phyloP scores from a whole-genome alignment of 2,797 vertebrate species.

The Cossypha polioptera region DNA sequence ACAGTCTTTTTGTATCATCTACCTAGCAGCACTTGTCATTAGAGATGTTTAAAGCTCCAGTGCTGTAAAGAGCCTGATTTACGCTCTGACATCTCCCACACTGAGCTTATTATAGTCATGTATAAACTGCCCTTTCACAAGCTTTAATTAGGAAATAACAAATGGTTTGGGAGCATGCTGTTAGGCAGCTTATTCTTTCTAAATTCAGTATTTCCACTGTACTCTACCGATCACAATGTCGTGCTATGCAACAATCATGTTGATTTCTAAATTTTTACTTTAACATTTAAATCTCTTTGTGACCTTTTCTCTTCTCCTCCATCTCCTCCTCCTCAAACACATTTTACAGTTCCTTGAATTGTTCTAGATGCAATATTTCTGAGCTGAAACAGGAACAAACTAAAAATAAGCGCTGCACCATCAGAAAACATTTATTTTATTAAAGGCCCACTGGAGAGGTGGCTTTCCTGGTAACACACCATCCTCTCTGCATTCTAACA shows the following conservation, averaged over 20 bases:
- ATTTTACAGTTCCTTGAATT: constrained; percentile 42
- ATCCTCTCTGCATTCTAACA: constrained; percentile 31
- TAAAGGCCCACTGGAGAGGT: constrained; percentile 51
- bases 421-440: constrained; percentile 58
- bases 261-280: constrained; percentile 34
- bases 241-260: constrained; percentile 36
- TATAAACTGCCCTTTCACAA: constrained; percentile 50
- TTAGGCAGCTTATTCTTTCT: constrained; percentile 51
- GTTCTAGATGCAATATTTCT: constrained; percentile 46
- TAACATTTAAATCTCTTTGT: constrained; percentile 52
- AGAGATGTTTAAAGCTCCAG: constrained; percentile 47
- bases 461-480: constrained; percentile 22
- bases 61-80: constrained; percentile 48
- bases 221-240: constrained; percentile 35
- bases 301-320: constrained; percentile 51
- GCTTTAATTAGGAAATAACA: constrained; percentile 63
- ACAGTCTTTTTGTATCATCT: constrained; percentile 58
- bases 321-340: constrained; percentile 16
- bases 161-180: constrained; percentile 25
- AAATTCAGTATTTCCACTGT: constrained; percentile 48
- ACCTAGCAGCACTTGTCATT: constrained; percentile 49
- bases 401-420: constrained; percentile 32
- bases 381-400: constrained; percentile 23
- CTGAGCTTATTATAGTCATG: constrained; percentile 63
- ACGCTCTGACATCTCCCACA: constrained; percentile 37